Evolutionary conservation across 1,140 invertebrate species (phyloP).

Genomic region (Sinonovacula constricta): DNA sequence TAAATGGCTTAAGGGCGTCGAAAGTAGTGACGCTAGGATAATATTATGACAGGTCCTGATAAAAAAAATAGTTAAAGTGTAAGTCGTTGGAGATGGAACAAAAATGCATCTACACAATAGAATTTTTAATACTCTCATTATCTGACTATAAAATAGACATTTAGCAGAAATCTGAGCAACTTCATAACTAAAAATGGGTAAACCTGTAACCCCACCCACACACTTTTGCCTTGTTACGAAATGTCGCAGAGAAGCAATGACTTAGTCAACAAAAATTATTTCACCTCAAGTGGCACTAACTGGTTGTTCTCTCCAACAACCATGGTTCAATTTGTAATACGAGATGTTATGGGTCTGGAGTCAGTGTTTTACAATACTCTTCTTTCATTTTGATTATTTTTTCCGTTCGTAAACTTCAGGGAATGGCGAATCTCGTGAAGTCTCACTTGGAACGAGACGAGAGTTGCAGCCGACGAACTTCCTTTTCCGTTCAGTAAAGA

Average conservation of each 20-base stretch:
- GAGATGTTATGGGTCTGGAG: not conserved
- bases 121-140: too few relatives aligned
- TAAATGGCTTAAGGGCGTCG: too few relatives aligned
- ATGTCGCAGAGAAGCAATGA: not conserved
- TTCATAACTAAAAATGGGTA: slow-evolving; percentile 1
- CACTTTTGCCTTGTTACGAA: not conserved
- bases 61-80: too few relatives aligned
- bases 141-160: too few relatives aligned
- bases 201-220: slow-evolving; percentile 28
- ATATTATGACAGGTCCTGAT: too few relatives aligned
- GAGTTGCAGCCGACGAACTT: slow-evolving; percentile 31
- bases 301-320: slow-evolving; percentile 70
- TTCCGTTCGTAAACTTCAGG: slow-evolving; percentile 2
- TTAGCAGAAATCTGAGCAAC: too few relatives aligned
- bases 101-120: too few relatives aligned
- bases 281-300: slow-evolving; percentile 69
- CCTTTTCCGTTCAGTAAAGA: slow-evolving; percentile 49
- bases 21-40: too few relatives aligned
- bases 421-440: slow-evolving; percentile 11
- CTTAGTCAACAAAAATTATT: not conserved
- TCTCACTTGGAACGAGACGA: slow-evolving; percentile 18
- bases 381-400: not conserved
- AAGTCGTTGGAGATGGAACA: too few relatives aligned
- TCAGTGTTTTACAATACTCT: not conserved
- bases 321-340: slow-evolving; percentile 55